Base-by-base conservation (phyloP, 2,888 invertebrate species). In the Morpho achilles region DNA sequence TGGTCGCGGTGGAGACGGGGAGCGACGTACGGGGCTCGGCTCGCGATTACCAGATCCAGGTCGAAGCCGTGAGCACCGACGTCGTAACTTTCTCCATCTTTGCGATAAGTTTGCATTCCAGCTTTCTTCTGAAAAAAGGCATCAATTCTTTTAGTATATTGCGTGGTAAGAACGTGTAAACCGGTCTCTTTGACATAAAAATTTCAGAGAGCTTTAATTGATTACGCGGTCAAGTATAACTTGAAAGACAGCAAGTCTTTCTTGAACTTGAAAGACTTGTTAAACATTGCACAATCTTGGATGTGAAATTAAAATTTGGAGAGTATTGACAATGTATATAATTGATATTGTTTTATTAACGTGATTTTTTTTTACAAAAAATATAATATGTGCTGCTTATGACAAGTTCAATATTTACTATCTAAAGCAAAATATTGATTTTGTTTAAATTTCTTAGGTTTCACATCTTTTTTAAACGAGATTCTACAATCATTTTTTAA, bases 41-140 rank as follows among this genome's bases (percentile, higher is more conserved):
- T 92, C 92, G 6, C 89, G 84, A 63, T 87, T 91, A 6, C 92
- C 90, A 8, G 93, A 92, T 39, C 93, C 92, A 69, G 94, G 95
- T 68, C 95, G 91, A 61, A 94, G 86, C 54, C 94, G 91, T 56
- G 93, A 93, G 78, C 95, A 95, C 68, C 95, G 92, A 60, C 94
- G 91, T 41, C 95, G 92, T 61, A 95, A 86, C 73, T 94, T 93
- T 68, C 94, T 91, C 95, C 95, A 95, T 86, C 94, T 91, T 79
- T 95, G 94, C 52, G 94, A 94, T 66, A 95, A 91, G 75, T 94
- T 94, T 67, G 94, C 94, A 79, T 95, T 95, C 94, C 94, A 94
- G 73, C 93, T 92, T 76, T 94, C 91, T 79, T 95, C 95, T 94
- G 92, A 68, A 91, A 92, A 32, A 32, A 5, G 32, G 32, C 32